Conservation (phyloP, 2,888 invertebrate species). For the Nephrotoma guestfalica region DNA sequence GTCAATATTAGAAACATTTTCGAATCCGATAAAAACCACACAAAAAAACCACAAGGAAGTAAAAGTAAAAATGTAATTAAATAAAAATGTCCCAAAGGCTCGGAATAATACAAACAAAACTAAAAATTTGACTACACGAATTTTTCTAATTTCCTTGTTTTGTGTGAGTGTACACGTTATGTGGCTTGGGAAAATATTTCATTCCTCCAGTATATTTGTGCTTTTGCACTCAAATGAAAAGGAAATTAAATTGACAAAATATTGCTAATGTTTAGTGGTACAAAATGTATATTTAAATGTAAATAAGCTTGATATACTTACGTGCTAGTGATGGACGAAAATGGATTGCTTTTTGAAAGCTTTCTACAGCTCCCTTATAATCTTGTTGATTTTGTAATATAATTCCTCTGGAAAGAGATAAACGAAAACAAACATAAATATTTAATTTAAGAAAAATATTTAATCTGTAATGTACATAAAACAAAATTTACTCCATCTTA, state of each 20-base stretch:
- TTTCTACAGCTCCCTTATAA: conserved; percentile 75
- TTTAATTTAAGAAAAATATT: neutral
- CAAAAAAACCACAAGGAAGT: neutral
- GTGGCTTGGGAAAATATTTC: neutral
- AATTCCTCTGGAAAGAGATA: conserved; percentile 65
- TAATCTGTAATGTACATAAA: too few relatives aligned
- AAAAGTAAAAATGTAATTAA: neutral
- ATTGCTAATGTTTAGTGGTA: neutral
- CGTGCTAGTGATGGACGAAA: conserved; percentile 86
- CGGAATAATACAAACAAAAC: neutral
- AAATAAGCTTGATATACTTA: conserved; percentile 42
- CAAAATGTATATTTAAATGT: neutral
- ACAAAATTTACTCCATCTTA: too few relatives aligned
- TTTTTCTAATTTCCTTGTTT: neutral
- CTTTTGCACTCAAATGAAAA: neutral
- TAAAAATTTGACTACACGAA: neutral
- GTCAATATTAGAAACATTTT: neutral
- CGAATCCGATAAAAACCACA: neutral
- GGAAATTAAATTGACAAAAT: neutral
- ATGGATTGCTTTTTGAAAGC: conserved; percentile 82
- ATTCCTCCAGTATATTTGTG: neutral
- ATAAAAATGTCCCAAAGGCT: neutral
- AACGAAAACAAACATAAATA: neutral
- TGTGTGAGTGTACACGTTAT: neutral
- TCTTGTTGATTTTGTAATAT: conserved; percentile 78